Percentiles rank a stretch among this genome's conserved stretches.
Evolutionary conservation across 2,113 vertebrate genomes (phyloP).

Genomic region (Glareola pratincola): DNA sequence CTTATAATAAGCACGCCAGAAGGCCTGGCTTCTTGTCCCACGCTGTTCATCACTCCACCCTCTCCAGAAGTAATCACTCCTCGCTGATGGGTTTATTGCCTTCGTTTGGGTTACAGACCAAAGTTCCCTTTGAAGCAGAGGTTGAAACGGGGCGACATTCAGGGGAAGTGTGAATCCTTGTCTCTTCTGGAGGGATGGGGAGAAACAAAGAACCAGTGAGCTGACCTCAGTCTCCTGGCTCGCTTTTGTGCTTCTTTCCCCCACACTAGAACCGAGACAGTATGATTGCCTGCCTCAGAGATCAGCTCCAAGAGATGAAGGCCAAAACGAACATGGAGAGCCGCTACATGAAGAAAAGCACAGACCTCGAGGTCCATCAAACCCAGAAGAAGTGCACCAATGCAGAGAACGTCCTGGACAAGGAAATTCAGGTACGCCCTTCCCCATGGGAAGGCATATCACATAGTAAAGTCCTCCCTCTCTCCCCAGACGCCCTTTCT

Average conservation of each 20-base stretch:
- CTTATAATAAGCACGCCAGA: neutral
- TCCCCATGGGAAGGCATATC: neutral
- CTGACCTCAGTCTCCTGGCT: neutral
- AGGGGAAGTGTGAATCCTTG: neutral
- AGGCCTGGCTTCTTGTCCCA: neutral
- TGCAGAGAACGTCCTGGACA: conserved; percentile 68
- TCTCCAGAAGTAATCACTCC: neutral
- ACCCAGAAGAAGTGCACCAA: conserved; percentile 72
- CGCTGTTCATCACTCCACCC: neutral
- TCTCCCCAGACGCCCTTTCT: neutral
- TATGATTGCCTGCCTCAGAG: conserved; percentile 72
- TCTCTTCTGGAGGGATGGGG: neutral
- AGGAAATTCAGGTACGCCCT: conserved; percentile 70
- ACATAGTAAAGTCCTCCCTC: neutral
- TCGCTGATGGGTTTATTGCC: neutral
- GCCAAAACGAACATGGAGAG: conserved; percentile 72
- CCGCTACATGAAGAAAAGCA: conserved; percentile 71
- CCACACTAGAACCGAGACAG: conserved; percentile 64
- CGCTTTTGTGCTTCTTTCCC: neutral
- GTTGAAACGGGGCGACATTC: neutral
- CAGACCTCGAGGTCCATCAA: conserved; percentile 74
- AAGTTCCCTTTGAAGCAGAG: neutral
- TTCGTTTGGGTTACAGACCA: neutral
- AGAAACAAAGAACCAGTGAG: neutral
- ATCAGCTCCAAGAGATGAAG: conserved; percentile 77